These are phyloP conservation scores for Bubalus kerabau DNA, from an alignment of 2,113 vertebrate species.

Conservation along the genomic window DNA sequence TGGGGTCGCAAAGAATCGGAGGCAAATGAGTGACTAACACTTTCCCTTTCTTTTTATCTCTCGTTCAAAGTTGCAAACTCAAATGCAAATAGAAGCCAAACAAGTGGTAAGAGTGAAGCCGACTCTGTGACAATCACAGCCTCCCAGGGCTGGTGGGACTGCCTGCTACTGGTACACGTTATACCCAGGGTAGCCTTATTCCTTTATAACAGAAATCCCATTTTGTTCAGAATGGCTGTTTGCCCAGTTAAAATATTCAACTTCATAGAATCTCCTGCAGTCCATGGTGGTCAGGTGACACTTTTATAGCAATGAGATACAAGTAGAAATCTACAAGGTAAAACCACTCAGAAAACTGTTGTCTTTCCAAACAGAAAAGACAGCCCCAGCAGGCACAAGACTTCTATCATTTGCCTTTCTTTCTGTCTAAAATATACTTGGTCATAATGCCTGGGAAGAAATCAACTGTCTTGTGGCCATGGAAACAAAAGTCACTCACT, in stretches of 20 bases:
- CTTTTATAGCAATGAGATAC: not conserved
- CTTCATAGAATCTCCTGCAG: not conserved
- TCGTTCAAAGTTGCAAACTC: not conserved
- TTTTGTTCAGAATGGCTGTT: not conserved
- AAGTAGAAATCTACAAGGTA: not conserved
- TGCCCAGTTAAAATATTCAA: not conserved
- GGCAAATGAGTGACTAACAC: not conserved
- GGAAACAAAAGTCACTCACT: not conserved
- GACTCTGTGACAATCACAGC: fast-evolving
- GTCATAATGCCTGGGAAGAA: not conserved
- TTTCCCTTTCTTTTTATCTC: not conserved
- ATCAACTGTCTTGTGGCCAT: not conserved
- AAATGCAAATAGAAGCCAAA: not conserved
- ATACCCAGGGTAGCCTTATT: not conserved
- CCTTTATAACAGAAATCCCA: not conserved
- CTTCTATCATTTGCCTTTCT: not conserved
- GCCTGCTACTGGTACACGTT: fast-evolving
- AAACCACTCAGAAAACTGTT: not conserved
- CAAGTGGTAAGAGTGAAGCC: not conserved
- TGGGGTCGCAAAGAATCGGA: not conserved
- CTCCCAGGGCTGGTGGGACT: not conserved
- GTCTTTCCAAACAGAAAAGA: not conserved
- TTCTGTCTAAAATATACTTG: not conserved
- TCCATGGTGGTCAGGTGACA: not conserved
- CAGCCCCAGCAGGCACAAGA: not conserved